Conservation (phyloP, 53 echinoderm and acorn worm species). For the Stichopus horrens region DNA sequence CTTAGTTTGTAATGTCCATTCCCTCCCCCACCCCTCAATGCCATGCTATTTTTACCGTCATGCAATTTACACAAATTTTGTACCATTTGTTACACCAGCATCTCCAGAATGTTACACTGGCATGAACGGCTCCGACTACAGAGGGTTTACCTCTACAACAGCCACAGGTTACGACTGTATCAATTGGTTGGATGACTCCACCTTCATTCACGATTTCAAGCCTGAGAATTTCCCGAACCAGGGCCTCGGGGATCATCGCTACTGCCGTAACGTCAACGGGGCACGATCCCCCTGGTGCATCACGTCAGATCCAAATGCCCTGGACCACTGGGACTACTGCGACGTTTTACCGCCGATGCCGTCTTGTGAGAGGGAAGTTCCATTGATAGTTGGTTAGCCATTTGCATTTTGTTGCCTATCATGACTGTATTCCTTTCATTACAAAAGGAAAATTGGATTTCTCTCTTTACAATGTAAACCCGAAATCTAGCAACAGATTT, state of each 20-base stretch:
- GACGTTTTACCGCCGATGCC: conserved; percentile 56
- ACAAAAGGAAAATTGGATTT: too few relatives aligned
- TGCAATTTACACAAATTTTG: not conserved
- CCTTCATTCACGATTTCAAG: conserved; percentile 54
- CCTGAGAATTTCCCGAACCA: conserved; percentile 57
- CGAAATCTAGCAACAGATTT: too few relatives aligned
- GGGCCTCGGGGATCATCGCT: conserved; percentile 73
- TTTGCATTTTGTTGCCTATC: not conserved
- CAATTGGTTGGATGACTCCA: conserved; percentile 55
- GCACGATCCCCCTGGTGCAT: conserved; percentile 69
- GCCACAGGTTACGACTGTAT: conserved; percentile 54
- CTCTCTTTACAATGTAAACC: too few relatives aligned
- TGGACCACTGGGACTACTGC: conserved; percentile 62
- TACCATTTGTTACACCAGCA: conserved; percentile 28
- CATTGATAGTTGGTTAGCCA: not conserved
- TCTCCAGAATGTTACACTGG: conserved; percentile 65
- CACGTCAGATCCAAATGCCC: conserved; percentile 33
- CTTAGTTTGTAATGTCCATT: too few relatives aligned
- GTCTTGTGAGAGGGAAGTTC: conserved; percentile 52
- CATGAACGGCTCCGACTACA: conserved; percentile 59
- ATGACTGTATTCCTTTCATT: too few relatives aligned
- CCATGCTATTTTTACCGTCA: too few relatives aligned
- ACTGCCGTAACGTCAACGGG: conserved; percentile 66
- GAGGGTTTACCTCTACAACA: conserved; percentile 57
- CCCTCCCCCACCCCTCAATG: too few relatives aligned